phyloP scores from a whole-genome alignment of 2,797 vertebrate genomes.

The Anguilla marmorata region DNA sequence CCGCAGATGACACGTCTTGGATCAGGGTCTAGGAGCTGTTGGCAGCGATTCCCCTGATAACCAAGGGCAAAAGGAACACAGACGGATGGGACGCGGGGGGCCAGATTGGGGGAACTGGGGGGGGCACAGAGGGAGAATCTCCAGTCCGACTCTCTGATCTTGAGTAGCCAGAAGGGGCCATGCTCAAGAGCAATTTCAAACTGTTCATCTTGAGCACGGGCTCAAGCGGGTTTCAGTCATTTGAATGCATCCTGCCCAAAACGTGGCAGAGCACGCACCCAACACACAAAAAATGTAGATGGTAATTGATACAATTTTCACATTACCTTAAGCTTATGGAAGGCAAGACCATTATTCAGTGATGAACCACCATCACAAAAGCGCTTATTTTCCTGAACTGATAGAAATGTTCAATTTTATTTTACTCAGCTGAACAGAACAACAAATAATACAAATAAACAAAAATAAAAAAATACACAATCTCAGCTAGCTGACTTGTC shows the following conservation, averaged over 20 bases:
- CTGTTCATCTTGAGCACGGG: conserved; percentile 22
- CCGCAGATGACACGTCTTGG: conserved; percentile 43
- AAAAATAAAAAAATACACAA: neutral
- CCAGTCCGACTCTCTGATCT: neutral
- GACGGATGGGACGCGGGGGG: conserved; percentile 21
- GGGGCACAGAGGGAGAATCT: neutral
- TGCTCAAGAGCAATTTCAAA: conserved; percentile 32
- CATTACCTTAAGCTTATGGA: too few species aligned
- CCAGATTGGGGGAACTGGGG: neutral
- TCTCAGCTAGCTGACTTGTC: neutral
- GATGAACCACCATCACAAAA: neutral
- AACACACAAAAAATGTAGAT: neutral
- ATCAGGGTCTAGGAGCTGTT: conserved; percentile 48
- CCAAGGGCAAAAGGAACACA: conserved; percentile 37
- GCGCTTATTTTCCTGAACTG: neutral
- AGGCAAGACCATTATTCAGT: too few species aligned
- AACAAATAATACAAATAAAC: neutral
- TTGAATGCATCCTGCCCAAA: conserved; percentile 3
- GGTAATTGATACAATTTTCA: too few species aligned
- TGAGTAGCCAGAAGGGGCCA: neutral
- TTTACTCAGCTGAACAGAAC: neutral
- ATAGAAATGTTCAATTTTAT: neutral
- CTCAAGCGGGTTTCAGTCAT: conserved; percentile 28
- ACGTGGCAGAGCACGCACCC: neutral
- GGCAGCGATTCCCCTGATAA: conserved; percentile 40